Conservation (phyloP, 2,888 invertebrate genomes). For the Euclidia mi region DNA sequence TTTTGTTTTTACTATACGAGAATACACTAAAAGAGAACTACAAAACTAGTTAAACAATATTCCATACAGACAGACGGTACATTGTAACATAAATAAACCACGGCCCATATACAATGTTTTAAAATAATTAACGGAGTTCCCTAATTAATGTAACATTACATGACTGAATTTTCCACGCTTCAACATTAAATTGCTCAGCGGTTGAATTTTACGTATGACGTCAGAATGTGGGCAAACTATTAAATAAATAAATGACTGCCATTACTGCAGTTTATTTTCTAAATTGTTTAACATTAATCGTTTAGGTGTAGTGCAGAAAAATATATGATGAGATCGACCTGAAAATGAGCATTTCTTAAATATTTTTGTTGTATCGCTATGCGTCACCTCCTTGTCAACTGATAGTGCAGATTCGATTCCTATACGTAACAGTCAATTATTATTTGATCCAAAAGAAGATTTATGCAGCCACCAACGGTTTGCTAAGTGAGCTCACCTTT, state of each 20-base stretch:
- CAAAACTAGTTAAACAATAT: too few species aligned
- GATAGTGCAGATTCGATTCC: too few species aligned
- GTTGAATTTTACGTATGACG: slow-evolving; percentile 26
- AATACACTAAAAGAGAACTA: too few species aligned
- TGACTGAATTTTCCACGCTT: slow-evolving; percentile 17
- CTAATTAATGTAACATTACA: slow-evolving; percentile 31
- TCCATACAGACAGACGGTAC: neutral
- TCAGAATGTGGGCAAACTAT: slow-evolving; percentile 28
- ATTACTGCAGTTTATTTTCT: slow-evolving; percentile 13
- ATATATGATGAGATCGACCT: too few species aligned
- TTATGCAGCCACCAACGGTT: too few species aligned
- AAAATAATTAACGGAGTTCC: slow-evolving; percentile 36
- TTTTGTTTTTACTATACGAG: too few species aligned
- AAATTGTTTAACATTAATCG: slow-evolving; percentile 2
- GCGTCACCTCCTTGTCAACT: too few species aligned
- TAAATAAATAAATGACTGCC: slow-evolving; percentile 27
- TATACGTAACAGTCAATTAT: too few species aligned
- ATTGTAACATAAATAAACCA: slow-evolving; percentile 4
- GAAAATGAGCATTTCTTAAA: too few species aligned
- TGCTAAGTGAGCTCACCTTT: too few species aligned
- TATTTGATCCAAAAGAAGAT: too few species aligned
- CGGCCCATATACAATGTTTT: slow-evolving; percentile 13
- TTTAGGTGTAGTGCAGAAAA: neutral
- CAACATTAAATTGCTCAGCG: slow-evolving; percentile 27
- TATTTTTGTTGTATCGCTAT: too few species aligned